phyloP scores from a whole-genome alignment of 2,797 vertebrate species.

The Distichodus sexfasciatus region DNA sequence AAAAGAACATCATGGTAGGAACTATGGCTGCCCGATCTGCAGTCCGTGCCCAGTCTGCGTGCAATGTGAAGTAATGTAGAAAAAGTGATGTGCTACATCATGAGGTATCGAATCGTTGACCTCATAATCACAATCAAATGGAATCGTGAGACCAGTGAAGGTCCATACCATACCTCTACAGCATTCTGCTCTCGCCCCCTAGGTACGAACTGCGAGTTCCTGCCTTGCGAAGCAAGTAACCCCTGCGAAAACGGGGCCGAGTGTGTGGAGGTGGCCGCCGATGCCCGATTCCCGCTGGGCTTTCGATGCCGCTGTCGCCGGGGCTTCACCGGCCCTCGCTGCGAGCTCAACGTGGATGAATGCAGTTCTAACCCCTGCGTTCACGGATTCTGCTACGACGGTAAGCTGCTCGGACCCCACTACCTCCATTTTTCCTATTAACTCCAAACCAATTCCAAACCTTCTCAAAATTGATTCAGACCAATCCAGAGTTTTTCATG shows the following conservation, averaged over 20 bases:
- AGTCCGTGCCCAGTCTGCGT: no score
- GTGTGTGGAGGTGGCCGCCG: slow-evolving; percentile 76
- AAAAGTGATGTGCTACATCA: no score
- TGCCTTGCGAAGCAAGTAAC: slow-evolving; percentile 76
- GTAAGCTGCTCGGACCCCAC: slow-evolving; percentile 63
- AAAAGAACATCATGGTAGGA: no score
- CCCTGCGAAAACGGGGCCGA: slow-evolving; percentile 79
- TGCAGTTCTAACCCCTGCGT: slow-evolving; percentile 79
- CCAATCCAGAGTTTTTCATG: no score
- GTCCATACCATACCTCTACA: not conserved
- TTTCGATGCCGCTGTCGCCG: slow-evolving; percentile 76
- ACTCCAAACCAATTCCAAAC: no score
- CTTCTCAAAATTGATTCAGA: no score
- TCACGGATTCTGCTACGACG: slow-evolving; percentile 80
- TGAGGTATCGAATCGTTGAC: no score
- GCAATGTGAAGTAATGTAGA: no score
- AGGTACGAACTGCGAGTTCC: slow-evolving; percentile 80
- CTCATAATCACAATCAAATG: no score
- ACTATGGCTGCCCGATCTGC: no score
- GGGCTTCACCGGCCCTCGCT: slow-evolving; percentile 77
- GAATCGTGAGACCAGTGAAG: no score
- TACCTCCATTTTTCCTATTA: no score
- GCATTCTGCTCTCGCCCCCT: not conserved
- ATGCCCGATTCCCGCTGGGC: slow-evolving; percentile 72
- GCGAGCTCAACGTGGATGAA: slow-evolving; percentile 83